A percentile compares a stretch with the other conserved stretches of the same genome.
Evolutionary conservation across 2,888 invertebrate genomes (phyloP).

Genomic region (Calameuta filiformis): DNA sequence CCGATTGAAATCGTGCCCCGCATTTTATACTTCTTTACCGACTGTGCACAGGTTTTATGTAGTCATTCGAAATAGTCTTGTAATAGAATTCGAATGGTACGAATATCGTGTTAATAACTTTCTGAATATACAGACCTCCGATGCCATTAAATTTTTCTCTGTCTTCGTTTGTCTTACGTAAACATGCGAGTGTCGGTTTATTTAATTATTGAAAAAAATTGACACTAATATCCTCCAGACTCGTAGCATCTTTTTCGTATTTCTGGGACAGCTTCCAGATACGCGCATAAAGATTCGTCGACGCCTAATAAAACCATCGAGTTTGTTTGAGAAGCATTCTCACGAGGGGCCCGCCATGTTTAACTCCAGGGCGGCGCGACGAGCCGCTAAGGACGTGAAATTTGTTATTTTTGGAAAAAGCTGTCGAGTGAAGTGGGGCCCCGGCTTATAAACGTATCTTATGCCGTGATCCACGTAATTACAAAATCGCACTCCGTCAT

Average conservation of each 20-base stretch:
- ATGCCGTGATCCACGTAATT: not conserved
- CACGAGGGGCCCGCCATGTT: conserved; percentile 14
- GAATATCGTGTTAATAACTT: not conserved
- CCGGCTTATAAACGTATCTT: not conserved
- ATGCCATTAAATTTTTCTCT: not conserved
- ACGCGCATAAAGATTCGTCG: conserved; percentile 13
- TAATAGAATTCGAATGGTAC: not conserved
- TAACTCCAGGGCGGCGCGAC: conserved; percentile 4
- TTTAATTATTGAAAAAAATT: not conserved
- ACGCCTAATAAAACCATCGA: conserved; percentile 17
- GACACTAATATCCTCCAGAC: not conserved
- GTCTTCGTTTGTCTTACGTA: not conserved
- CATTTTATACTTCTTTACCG: not conserved
- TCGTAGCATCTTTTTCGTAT: not conserved
- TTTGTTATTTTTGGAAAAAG: conserved; percentile 17
- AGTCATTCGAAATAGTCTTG: not conserved
- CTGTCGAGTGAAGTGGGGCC: not conserved
- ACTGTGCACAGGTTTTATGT: not conserved
- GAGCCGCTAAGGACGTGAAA: conserved; percentile 15
- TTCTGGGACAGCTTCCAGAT: not conserved
- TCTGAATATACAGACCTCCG: not conserved
- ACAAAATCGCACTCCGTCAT: not conserved
- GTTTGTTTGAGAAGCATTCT: conserved; percentile 17
- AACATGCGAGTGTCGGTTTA: not conserved
- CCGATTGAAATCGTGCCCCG: not conserved